Conservation (phyloP, 2,113 vertebrate genomes). For the Colossoma macropomum region DNA sequence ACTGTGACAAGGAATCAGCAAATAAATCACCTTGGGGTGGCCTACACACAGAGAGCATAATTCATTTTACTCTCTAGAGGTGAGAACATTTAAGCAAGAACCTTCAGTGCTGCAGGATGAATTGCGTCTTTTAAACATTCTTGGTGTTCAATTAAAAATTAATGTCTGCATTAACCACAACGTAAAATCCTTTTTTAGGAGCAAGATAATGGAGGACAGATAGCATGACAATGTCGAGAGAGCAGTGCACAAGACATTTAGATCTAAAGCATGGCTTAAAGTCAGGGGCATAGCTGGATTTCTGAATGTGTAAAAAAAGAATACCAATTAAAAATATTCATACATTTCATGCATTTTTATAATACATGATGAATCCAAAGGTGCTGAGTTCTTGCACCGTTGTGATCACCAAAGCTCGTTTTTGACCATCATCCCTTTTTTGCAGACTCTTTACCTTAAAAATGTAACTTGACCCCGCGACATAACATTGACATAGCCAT, state of each 20-base stretch:
- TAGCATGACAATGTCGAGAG: neutral
- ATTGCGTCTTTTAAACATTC: constrained; percentile 49
- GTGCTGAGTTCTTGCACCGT: too few species aligned
- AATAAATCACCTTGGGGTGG: constrained; percentile 65
- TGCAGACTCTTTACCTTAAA: too few species aligned
- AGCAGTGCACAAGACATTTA: neutral
- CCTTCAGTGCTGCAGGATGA: constrained; percentile 52
- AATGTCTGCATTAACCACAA: constrained; percentile 56
- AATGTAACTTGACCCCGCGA: too few species aligned
- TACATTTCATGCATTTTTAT: too few species aligned
- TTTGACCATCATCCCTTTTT: too few species aligned
- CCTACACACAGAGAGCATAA: constrained; percentile 55
- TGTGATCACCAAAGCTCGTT: too few species aligned
- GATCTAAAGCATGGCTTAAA: neutral
- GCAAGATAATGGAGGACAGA: neutral
- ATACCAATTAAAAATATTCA: too few species aligned
- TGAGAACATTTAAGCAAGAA: constrained; percentile 56
- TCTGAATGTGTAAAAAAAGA: too few species aligned
- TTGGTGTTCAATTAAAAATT: constrained; percentile 49
- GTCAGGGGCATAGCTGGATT: too few species aligned
- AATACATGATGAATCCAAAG: too few species aligned
- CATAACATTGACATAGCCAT: too few species aligned
- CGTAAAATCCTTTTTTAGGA: constrained; percentile 33
- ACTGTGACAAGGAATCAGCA: constrained; percentile 62
- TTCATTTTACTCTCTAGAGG: constrained; percentile 60